phyloP scores from a whole-genome alignment of 2,113 vertebrate genomes.

The Todiramphus chloris region DNA sequence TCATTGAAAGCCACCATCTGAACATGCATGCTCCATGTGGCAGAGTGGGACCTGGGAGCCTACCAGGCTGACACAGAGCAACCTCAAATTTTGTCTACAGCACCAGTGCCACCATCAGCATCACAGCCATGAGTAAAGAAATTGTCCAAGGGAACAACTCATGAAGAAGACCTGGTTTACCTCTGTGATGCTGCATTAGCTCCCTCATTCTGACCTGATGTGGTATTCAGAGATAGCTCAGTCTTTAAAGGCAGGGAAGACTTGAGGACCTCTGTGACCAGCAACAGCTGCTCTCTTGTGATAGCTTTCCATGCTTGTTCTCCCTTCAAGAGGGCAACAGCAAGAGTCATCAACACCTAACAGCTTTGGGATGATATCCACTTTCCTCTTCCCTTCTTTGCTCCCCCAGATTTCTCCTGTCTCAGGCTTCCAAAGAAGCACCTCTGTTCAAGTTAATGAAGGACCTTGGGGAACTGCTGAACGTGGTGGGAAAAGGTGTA shows the following conservation, averaged over 20 bases:
- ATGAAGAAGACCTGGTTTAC: background rate
- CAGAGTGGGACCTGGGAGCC: background rate
- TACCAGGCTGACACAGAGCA: background rate
- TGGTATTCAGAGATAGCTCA: background rate
- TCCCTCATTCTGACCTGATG: background rate
- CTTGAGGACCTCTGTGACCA: background rate
- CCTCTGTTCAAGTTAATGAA: background rate
- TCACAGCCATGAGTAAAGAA: background rate
- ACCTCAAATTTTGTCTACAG: background rate
- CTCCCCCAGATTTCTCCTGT: background rate
- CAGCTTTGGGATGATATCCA: background rate
- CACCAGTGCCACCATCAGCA: background rate
- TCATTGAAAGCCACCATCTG: background rate
- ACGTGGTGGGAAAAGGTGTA: background rate
- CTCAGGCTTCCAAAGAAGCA: background rate
- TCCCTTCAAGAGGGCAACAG: background rate
- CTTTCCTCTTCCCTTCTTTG: background rate
- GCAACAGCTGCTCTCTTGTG: background rate
- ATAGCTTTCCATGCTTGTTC: background rate
- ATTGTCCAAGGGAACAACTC: background rate
- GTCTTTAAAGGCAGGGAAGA: background rate
- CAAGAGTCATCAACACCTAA: background rate
- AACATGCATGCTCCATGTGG: rapidly evolving
- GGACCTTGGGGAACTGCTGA: background rate
- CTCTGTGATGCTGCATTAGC: background rate